Evolutionary conservation across 2,113 vertebrate species (phyloP), one percentile per base, ranked within the genome.

Genomic region (Sylvia atricapilla): DNA sequence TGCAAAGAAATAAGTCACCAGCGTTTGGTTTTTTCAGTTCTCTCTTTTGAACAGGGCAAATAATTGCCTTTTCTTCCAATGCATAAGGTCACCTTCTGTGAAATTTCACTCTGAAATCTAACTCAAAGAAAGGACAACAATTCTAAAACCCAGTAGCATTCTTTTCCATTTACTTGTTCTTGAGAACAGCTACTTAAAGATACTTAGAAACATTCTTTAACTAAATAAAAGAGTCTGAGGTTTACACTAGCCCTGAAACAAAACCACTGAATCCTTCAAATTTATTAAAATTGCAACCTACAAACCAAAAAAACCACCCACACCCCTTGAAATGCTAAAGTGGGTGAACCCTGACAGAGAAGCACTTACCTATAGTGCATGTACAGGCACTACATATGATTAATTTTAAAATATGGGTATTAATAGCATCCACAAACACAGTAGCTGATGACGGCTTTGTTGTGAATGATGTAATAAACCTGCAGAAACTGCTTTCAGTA

Each of bases 391-490:
- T 64, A 27, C 46, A 25, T 18, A 59, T 13, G 63, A 87, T 53
- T 85, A 93, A 78, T 89, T 95, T 90, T 49, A 39, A 92, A 86
- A 81, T 75, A 50, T 30, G 23, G 15, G 22, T 88, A 88, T 94
- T 87, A 94, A 91, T 24, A 93, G n/a, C 53, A 88, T 30, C 46
- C 55, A 72, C 31, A 33, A 88, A 64, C 27, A 74, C 7, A 72
- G 55, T 41, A 89, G 67, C n/a, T 92, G 83, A 72, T 91, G 58
- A 89, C 30, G 60, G 77, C 20, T 90, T 89, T 79, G 64, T 72
- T 87, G 72, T 37, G 35, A 82, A 64, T 77, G 91, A 80, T 53
- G 66, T 27, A 64, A 78, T 41, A 89, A 89, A 64, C 73, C 23
- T 72, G 82, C 6, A 90, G 74, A 95, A 84, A 91, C 64, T 53